These are phyloP conservation scores for Oryzaephilus surinamensis DNA, from an alignment of 1,140 invertebrate species.

Conservation along the genomic window DNA sequence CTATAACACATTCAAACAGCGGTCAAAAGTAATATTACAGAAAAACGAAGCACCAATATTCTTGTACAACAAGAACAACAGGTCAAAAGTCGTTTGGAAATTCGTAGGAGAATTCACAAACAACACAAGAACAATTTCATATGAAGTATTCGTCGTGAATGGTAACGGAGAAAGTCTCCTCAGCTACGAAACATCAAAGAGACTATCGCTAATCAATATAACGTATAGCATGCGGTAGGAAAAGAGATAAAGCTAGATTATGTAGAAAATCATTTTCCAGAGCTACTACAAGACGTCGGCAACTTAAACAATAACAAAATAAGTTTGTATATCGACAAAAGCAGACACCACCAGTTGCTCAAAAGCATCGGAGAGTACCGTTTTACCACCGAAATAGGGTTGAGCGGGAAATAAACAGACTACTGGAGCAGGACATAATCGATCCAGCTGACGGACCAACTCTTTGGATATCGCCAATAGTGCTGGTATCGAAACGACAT, in stretches of 20 bases:
- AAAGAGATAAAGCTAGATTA: no score
- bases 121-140: no score
- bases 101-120: background rate
- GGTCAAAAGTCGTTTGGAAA: background rate
- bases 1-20: background rate
- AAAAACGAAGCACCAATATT: background rate
- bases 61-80: background rate
- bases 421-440: background rate
- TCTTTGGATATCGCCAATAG: slow-evolving; percentile 32
- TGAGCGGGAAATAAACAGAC: slow-evolving; percentile 5
- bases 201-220: no score
- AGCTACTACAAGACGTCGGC: background rate
- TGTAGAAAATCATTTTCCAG: background rate
- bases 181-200: no score
- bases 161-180: no score
- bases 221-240: no score
- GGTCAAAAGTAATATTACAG: background rate
- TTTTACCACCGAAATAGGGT: slow-evolving; percentile 6
- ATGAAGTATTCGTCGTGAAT: no score
- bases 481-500: slow-evolving; percentile 22
- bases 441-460: slow-evolving; percentile 29
- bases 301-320: slow-evolving; percentile 1
- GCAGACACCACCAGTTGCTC: background rate
- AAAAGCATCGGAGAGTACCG: slow-evolving; percentile 4
- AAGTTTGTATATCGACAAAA: slow-evolving; percentile 1